These are phyloP conservation scores for Calypte anna DNA, from an alignment of 2,113 vertebrate species.

Conservation along the genomic window DNA sequence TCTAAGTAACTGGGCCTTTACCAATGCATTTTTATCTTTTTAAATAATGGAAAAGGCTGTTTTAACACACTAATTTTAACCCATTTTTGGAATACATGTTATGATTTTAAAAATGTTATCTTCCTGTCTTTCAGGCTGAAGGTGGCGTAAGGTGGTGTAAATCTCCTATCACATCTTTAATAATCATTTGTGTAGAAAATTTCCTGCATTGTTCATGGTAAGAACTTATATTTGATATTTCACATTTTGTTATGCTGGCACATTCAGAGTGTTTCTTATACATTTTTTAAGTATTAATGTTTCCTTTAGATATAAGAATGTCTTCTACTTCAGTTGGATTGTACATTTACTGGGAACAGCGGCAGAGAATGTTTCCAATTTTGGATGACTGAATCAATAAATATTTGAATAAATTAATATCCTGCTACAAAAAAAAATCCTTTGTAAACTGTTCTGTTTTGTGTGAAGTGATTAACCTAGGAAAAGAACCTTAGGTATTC, in stretches of 20 bases:
- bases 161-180: constrained; percentile 66
- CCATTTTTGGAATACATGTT: background rate
- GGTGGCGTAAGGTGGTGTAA: constrained; percentile 29
- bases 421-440: background rate
- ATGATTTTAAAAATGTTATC: background rate
- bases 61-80: background rate
- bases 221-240: constrained; percentile 27
- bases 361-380: background rate
- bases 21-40: background rate
- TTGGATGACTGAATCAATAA: background rate
- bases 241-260: background rate
- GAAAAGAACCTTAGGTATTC: background rate
- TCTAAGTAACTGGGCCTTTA: background rate
- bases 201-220: constrained; percentile 83
- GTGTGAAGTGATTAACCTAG: background rate
- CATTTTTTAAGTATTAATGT: background rate
- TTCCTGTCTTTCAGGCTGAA: constrained; percentile 72
- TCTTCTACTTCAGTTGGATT: background rate
- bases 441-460: background rate
- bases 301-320: background rate
- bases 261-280: background rate
- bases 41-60: background rate
- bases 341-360: background rate
- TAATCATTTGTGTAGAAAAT: constrained; percentile 69
- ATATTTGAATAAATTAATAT: background rate